A percentile compares a stretch with the other conserved stretches of the same genome.
These are phyloP conservation scores for Colius striatus DNA, from an alignment of 2,113 vertebrate species.

Conservation along the genomic window DNA sequence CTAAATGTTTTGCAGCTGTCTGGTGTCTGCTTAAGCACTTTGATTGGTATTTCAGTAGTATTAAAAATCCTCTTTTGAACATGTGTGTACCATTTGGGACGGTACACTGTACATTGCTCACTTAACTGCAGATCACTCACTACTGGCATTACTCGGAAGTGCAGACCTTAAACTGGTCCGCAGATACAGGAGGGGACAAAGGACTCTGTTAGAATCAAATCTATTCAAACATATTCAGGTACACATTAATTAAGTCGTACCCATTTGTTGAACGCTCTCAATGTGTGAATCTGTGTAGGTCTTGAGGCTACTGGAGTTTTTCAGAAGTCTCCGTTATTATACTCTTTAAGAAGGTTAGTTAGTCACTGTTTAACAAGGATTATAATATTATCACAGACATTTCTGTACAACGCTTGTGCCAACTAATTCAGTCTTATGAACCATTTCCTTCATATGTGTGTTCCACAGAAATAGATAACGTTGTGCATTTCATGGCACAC, in stretches of 20 bases:
- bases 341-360: background rate
- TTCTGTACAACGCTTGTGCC: constrained; percentile 5
- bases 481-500: background rate
- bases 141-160: constrained; percentile 40
- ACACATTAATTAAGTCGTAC: constrained; percentile 16
- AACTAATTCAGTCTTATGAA: constrained; percentile 24
- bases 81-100: constrained; percentile 54
- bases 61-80: constrained; percentile 37
- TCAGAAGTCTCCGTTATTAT: background rate
- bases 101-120: background rate
- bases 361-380: constrained; percentile 10
- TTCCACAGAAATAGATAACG: background rate
- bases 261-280: background rate
- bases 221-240: background rate
- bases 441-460: background rate
- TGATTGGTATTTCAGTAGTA: constrained; percentile 40
- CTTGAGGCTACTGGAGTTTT: background rate
- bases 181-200: constrained; percentile 10
- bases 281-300: background rate
- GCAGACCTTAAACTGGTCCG: constrained; percentile 20
- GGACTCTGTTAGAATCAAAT: background rate
- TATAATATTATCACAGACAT: constrained; percentile 6
- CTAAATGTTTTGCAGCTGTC: constrained; percentile 59
- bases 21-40: constrained; percentile 29
- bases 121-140: constrained; percentile 19